Evolutionary conservation across 2,797 vertebrate genomes (phyloP), one percentile per base, ranked within the genome.

Genomic region (Xyrichtys novacula): DNA sequence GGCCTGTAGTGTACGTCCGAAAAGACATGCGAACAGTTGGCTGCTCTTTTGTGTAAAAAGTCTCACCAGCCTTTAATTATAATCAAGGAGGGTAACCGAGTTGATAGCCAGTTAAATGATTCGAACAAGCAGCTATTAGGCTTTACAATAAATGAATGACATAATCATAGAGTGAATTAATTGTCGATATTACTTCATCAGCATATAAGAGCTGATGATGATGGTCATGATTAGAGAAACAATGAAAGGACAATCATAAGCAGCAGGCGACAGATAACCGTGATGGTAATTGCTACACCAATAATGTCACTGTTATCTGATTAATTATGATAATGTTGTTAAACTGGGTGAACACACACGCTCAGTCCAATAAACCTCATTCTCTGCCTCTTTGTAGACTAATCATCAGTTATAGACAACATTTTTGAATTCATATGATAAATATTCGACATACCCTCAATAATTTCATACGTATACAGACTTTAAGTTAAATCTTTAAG

Each of bases 321-420:
- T 82, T 79, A 77, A 84, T 84, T 78, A 80, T 81, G 76, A 78
- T 81, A 83, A 86, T 81, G 57, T 60, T 80, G 60, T 84, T 78
- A 71, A 71, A 81, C 50, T 73, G 69, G 44, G 34, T 16, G 4
- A 63, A 62, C 28, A 47, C 34, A 62, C 47, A 52, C 12, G 1
- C 36, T 75, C 55, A n/a, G 26, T 76, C 53, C 28, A 53, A 48
- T 60, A 44, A 67, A 43, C 7, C 60, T 23, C 36, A n/a, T n/a
- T 5, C 40, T 15, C 9, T 54, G 28, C 17, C 34, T 31, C 20
- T 31, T 2, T 23, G 20, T 29, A n/a, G n/a, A n/a, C n/a, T n/a
- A n/a, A n/a, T n/a, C n/a, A n/a, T n/a, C n/a, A n/a, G n/a, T n/a
- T n/a, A n/a, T n/a, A n/a, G n/a, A n/a, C n/a, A n/a, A n/a, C n/a